These are phyloP conservation scores for Aplidium turbinatum DNA, from an alignment of 23 tunicate species.

Conservation along the genomic window DNA sequence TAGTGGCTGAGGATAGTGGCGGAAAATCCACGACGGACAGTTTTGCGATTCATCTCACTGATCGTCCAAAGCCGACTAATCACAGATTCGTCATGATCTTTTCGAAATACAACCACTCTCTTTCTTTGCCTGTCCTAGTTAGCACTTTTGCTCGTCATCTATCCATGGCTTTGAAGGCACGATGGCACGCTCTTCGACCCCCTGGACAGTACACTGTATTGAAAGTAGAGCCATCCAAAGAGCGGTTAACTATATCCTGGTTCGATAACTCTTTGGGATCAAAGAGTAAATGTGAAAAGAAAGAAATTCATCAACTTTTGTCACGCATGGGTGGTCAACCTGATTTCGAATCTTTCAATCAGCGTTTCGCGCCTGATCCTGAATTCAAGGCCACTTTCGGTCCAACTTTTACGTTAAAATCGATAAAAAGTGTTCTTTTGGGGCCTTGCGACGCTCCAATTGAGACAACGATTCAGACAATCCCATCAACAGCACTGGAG, in stretches of 20 bases:
- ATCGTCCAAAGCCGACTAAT: conserved; percentile 34
- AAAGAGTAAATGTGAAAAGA: conserved; percentile 23
- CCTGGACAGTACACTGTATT: conserved; percentile 60
- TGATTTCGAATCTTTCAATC: conserved; percentile 19
- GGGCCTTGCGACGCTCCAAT: conserved; percentile 55
- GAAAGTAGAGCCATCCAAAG: conserved; percentile 13
- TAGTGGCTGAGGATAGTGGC: conserved; percentile 46
- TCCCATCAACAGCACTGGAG: conserved; percentile 4
- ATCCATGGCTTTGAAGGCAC: conserved; percentile 27
- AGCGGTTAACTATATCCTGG: conserved; percentile 50
- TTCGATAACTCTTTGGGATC: conserved; percentile 48
- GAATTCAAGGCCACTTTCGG: conserved; percentile 3
- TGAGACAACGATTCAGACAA: not conserved
- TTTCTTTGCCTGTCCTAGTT: not conserved
- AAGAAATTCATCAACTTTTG: not conserved
- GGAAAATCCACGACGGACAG: conserved; percentile 29
- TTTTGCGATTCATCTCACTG: conserved; percentile 31
- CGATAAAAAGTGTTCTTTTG: conserved; percentile 34
- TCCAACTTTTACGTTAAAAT: conserved; percentile 47
- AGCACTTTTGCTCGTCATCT: conserved; percentile 42
- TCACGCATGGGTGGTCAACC: conserved; percentile 43
- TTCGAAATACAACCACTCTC: conserved; percentile 21
- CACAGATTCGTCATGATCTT: conserved; percentile 56
- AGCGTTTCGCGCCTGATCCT: not conserved
- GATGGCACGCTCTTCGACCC: conserved; percentile 15